Evolutionary conservation across 2,888 invertebrate species (phyloP), one percentile per base, ranked within the genome.

Genomic region (Apodemia zela): DNA sequence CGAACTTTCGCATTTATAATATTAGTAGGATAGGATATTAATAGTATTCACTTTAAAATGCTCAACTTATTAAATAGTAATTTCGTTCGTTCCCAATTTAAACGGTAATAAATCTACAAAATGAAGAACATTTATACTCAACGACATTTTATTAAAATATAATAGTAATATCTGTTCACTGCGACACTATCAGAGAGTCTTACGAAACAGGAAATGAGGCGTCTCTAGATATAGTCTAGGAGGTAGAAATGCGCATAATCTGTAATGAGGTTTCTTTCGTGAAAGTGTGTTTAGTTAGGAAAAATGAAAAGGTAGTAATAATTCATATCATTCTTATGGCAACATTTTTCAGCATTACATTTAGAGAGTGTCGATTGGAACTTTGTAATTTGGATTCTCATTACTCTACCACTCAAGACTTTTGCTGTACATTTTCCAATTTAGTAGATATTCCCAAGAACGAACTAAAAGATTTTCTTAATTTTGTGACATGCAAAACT

Each of bases 151-250:
- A 54, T 21, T 21, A 25, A 54, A 54, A 54, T 42, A 25, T 25
- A 54, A 21, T 13, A 25, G 25, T 21, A 54, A 54, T 54, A 54
- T 54, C 25, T 54, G 25, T 25, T 54, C 54, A 54, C 54, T 21
- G 15, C 21, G 54, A 21, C 54, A 21, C 54, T 54, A 21, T 15
- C 18, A 25, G 17, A 17, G 47, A 18, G 49, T 54, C 54, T 54
- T 54, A 54, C 15, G 25, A 25, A 21, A 15, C 54, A 54, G 54
- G 54, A 54, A 54, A 54, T 54, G 25, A 54, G 54, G 25, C 54
- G 54, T 21, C 51, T 51, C 6, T 11, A 21, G 13, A 18, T 21
- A 51, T 51, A 51, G 51, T 51, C 18, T 51, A 51, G 21, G 51
- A 51, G 10, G 18, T 21, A 4, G 21, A 17, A 11, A 21, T 5